Base-by-base conservation (phyloP, 2,888 invertebrate genomes). In the Ornithoptera priamus region DNA sequence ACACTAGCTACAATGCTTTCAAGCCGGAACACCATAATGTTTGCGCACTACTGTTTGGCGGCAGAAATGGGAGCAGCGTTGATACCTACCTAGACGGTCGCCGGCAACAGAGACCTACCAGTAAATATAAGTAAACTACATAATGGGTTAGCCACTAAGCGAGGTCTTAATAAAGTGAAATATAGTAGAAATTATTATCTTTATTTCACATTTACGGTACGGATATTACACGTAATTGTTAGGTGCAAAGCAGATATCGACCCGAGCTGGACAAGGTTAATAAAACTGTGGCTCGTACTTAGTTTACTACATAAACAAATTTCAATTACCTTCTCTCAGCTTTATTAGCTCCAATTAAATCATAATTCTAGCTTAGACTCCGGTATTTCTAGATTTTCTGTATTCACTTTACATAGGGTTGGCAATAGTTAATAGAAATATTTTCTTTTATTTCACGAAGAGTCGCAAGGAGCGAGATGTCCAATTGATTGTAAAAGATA, bases 301-400 rank as follows among this genome's bases (percentile, higher is more conserved):
- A 81, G 76, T 79, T 84, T 82, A 82, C 80, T 80, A 76, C 61
- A 75, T 76, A 75, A 84, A 88, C 83, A 88, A 89, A 87, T 89
- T 90, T 90, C 90, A 90, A 90, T 91, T 90, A 90, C 83, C 83
- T 78, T 70, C 74, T 75, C 79, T 78, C 84, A 77, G 82, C 78
- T 85, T 81, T 89, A 89, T 90, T 90, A 86, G 85, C 83, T 88
- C 87, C 87, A 89, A 90, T 90, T 90, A 90, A 90, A 89, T 90
- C 87, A 88, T 90, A 87, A 80, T 84, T 80, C 80, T 81, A 74
- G 80, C 75, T 82, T 78, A 80, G 82, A 67, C 30, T 79, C 75
- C 78, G 75, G 78, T 76, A 78, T 39, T 39, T 39, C 39, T 39
- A 75, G 78, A 77, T 77, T 84, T 81, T 81, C 81, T 69, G 75